A percentile compares a stretch with the other conserved stretches of the same genome.
These are phyloP conservation scores for Nephila pilipes DNA, from an alignment of 1,140 invertebrate species.

Conservation along the genomic window DNA sequence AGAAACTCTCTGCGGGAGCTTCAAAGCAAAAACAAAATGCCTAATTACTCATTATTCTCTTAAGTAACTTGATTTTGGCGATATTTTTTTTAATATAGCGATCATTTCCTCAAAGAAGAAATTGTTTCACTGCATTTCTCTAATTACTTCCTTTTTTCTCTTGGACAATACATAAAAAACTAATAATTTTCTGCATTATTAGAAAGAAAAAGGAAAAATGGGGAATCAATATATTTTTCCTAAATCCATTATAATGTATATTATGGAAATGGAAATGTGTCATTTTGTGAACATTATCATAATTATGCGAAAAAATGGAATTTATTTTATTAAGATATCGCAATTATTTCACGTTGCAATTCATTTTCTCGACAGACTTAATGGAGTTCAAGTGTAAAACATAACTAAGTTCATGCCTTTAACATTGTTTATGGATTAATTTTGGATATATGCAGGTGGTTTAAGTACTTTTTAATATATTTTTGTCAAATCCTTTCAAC, in stretches of 20 bases:
- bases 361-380: no score
- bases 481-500: no score
- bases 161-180: neutral
- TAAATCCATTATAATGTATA: neutral
- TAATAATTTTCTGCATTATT: neutral
- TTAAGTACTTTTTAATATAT: no score
- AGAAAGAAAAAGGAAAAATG: neutral
- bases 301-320: neutral
- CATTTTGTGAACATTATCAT: neutral
- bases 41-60: constrained; percentile 43
- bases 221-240: neutral
- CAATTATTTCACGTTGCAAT: neutral
- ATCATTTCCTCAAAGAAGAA: neutral
- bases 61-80: constrained; percentile 26
- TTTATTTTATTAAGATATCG: neutral
- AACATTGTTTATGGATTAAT: no score
- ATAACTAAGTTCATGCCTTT: no score
- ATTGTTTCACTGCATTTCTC: constrained; percentile 30
- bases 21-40: neutral
- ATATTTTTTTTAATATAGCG: constrained; percentile 8
- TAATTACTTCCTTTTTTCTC: neutral
- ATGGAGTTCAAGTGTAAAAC: no score
- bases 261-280: neutral
- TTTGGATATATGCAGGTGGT: no score
- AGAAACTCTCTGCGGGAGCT: neutral